Base-by-base conservation (phyloP, 2,888 invertebrate genomes). In the Perithous albicinctus region DNA sequence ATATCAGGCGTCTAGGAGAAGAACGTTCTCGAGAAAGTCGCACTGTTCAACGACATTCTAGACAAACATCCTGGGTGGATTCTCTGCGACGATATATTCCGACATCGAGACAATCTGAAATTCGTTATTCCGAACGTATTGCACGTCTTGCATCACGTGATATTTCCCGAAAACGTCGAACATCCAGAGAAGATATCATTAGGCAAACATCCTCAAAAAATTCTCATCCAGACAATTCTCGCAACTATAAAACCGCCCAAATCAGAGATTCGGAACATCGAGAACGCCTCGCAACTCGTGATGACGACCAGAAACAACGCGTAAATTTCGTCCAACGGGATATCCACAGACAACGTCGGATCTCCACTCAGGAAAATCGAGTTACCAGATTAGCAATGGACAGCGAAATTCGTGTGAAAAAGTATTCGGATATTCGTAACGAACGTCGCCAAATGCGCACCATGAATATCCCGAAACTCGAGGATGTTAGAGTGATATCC, bases 221-320 rank as follows among this genome's bases (percentile, higher is more conserved):
- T 54, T 61, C 20, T n/a, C 29, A 83, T 51, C 43, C 41, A 6
- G 18, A 63, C 20, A 41, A 6, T 8, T 2, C 20, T 20, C 46
- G 46, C 7, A 10, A 10, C 46, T 20, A 18, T 20, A 6, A 1
- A 48, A 48, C 18, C 3, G 8, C 6, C 7, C 46, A 6, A 38
- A 23, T 15, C 41, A 18, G 26, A 63, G 54, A 43, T 41, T 6
- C 43, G n/a, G 78, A 32, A 69, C 80, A 73, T 48, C 67, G 35
- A 0, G 77, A 73, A 75, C 82, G 74, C 29, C 80, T 64, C 66
- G 59, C 54, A 41, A 32, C 29, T 5, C 70, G 70, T 29, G 66
- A 76, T 23, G n/a, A 59, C 8, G 41, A 83, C 20, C 54, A 66
- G n/a, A 20, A 67, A 20, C 83, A 73, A 38, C 86, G 80, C 23